These are phyloP conservation scores for Crenichthys baileyi DNA, from an alignment of 2,797 vertebrate genomes.

Conservation along the genomic window DNA sequence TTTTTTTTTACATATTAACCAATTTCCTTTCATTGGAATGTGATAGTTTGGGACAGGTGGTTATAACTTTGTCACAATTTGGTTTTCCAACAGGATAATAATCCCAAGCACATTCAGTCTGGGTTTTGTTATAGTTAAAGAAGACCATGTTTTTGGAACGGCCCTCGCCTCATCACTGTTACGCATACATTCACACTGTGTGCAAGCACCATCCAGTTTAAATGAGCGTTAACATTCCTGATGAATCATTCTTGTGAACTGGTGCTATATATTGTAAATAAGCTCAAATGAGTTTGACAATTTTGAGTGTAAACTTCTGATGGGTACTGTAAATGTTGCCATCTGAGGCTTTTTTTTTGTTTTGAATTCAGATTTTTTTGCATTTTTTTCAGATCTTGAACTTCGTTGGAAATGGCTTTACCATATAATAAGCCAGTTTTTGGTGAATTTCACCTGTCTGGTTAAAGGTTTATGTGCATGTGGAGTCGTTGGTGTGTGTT, in stretches of 20 bases:
- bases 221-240: not conserved
- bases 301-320: not conserved
- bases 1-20: not conserved
- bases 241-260: not conserved
- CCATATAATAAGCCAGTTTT: slow-evolving; percentile 12
- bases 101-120: too few species aligned
- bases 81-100: not conserved
- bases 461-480: slow-evolving; percentile 29
- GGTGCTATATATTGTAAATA: not conserved
- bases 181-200: too few species aligned
- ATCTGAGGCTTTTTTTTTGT: not conserved
- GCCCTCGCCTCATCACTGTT: too few species aligned
- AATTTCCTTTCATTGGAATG: not conserved
- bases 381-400: not conserved
- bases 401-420: not conserved
- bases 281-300: not conserved
- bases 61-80: not conserved
- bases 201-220: not conserved
- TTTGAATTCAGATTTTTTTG: not conserved
- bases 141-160: too few species aligned
- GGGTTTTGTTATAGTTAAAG: too few species aligned
- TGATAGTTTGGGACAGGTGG: not conserved
- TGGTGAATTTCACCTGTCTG: slow-evolving; percentile 36
- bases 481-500: slow-evolving; percentile 21
- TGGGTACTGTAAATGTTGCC: not conserved